Percentiles rank a stretch among this genome's conserved stretches.
phyloP scores from a whole-genome alignment of 2,797 vertebrate species.

The Lerista edwardsae region DNA sequence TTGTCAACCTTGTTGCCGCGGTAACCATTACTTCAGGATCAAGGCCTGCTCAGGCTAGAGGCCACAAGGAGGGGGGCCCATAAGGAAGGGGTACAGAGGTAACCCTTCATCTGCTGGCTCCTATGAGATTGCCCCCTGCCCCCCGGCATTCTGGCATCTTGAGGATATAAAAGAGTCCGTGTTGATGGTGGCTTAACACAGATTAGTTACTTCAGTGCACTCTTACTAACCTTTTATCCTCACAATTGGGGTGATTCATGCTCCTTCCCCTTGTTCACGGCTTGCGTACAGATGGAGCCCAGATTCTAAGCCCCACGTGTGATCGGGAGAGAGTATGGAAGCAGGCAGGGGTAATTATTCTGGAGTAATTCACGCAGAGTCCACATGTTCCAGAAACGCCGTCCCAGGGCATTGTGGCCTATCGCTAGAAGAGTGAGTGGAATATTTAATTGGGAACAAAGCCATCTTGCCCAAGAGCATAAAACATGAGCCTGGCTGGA shows the following conservation, averaged over 20 bases:
- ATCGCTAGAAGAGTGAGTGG: not conserved
- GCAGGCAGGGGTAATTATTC: not conserved
- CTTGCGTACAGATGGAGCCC: not conserved
- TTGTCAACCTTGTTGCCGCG: conserved; percentile 56
- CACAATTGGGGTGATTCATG: not conserved
- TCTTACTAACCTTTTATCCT: not conserved
- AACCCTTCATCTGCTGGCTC: conserved; percentile 43
- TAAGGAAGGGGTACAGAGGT: conserved; percentile 24
- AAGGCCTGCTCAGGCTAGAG: conserved; percentile 51
- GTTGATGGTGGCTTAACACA: not conserved
- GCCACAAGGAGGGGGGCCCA: conserved; percentile 25
- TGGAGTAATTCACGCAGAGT: not conserved
- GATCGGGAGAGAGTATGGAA: not conserved
- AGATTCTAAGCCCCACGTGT: not conserved
- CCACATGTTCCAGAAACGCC: not conserved
- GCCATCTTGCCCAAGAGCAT: too few relatives aligned
- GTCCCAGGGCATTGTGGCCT: not conserved
- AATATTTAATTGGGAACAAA: not conserved
- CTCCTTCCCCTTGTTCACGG: not conserved
- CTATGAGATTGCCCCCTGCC: not conserved
- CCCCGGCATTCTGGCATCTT: not conserved
- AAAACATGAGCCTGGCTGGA: too few relatives aligned
- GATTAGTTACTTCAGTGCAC: not conserved
- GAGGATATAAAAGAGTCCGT: not conserved
- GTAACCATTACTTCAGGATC: conserved; percentile 68